Percentiles rank a stretch among this genome's conserved stretches.
Conservation (phyloP, 2,888 invertebrate species). For the Agriopis leucophaearia region DNA sequence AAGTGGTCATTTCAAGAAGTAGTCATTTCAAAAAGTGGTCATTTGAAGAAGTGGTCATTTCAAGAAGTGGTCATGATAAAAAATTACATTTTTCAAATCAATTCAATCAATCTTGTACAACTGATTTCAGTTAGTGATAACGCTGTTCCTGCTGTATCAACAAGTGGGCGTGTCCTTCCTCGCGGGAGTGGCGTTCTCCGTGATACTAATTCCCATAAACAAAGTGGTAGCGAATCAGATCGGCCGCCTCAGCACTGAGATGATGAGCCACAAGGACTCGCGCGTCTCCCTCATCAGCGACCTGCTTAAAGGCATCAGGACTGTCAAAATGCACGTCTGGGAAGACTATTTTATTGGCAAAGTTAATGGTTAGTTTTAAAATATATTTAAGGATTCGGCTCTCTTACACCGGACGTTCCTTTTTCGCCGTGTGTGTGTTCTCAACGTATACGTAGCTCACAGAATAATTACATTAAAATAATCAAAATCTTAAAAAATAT, state of each 20-base stretch:
- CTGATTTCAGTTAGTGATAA: slow-evolving; percentile 90
- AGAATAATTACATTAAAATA: too few species aligned
- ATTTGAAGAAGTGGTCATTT: too few species aligned
- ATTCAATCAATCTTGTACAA: background rate
- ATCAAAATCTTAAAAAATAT: too few species aligned
- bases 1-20: too few species aligned
- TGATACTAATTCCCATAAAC: slow-evolving; percentile 97
- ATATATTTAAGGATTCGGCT: background rate
- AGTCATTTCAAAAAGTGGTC: too few species aligned
- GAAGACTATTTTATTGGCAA: slow-evolving; percentile 93
- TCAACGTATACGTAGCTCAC: too few species aligned
- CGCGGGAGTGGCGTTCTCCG: slow-evolving; percentile 94
- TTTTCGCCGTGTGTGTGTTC: too few species aligned
- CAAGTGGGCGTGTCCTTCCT: slow-evolving; percentile 97
- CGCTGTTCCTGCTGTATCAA: slow-evolving; percentile 93
- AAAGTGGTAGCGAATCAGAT: slow-evolving; percentile 96
- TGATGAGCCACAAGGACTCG: slow-evolving; percentile 97
- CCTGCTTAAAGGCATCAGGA: slow-evolving; percentile 94
- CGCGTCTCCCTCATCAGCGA: slow-evolving; percentile 96
- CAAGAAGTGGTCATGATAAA: too few species aligned
- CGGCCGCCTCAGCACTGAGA: slow-evolving; percentile 92
- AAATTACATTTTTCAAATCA: too few species aligned
- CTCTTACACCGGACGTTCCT: too few species aligned
- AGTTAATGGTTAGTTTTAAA: slow-evolving; percentile 86
- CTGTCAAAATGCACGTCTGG: slow-evolving; percentile 97